Base-by-base conservation (phyloP, 2,797 vertebrate genomes). In the Pampus argenteus region DNA sequence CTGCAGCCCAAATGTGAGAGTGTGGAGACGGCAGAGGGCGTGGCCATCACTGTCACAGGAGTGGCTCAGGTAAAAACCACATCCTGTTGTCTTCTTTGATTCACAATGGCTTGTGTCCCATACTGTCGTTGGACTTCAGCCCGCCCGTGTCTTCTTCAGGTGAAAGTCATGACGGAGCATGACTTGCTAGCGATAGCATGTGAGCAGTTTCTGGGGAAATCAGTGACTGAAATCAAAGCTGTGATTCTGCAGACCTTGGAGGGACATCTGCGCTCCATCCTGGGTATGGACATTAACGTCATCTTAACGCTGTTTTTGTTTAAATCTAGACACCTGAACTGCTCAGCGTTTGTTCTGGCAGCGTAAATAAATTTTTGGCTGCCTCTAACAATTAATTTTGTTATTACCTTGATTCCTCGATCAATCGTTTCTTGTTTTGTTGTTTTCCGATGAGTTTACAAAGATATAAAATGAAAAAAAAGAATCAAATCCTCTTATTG, bases 1-100 rank as follows among this genome's bases (percentile, higher is more conserved):
- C 95, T 99, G 90, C 96, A 97, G 93, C 97, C 97, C 65, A 95
- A 95, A 74, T 99, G 97, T 92, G 98, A 99, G 93, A 96, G 97
- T 76, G 96, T 99, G 94, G 97, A 99, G 95, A 98, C 96, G 31
- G 97, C 97, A 70, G 98, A 99, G 93, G 98, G 98, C 69, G 97
- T 99, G 74, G 97, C 97, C 93, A 96, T 99, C 94, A 98, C 97
- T 86, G 98, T 98, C 93, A 99, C 97, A 29, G 98, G 97, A 81
- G 97, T 98, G 90, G 97, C 97, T 90, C 98, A 99, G 96, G 97
- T 99, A 95, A 94, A 48, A 58, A 15, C 15, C 29, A 3, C 29
- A 2, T 48, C 23, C n/a, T 25, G 1, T 3, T 2, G 13, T 42
- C 6, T 15, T 11, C 3, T 28, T 40, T 5, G 17, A 34, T 26